Evolutionary conservation across 2,113 vertebrate species (phyloP), one percentile per base, ranked within the genome.

Genomic region (Anolis carolinensis): DNA sequence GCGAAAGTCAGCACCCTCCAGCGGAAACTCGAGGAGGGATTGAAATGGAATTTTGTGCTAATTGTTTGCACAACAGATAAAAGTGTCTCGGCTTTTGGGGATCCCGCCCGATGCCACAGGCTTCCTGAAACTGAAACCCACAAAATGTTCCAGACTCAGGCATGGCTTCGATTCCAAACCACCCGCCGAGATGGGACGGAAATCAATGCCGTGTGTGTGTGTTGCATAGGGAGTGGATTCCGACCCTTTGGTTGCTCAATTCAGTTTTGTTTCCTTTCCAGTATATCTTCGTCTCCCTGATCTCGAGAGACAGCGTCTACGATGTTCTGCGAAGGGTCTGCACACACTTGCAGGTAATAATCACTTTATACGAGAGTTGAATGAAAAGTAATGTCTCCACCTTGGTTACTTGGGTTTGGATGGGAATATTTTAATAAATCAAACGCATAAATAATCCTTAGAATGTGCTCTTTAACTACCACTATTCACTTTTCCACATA

Each of bases 331-430:
- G 97, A 85, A 96, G 97, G 93, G 98, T 99, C 94, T 99, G 98
- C 94, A 98, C 98, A 0, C 98, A 99, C 89, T 95, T 99, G 10
- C 98, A 99, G 98, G 98, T n/a, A n/a, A n/a, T n/a, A n/a, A n/a
- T n/a, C n/a, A n/a, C n/a, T n/a, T n/a, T n/a, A n/a, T n/a, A n/a
- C n/a, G n/a, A n/a, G n/a, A n/a, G n/a, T n/a, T n/a, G n/a, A n/a
- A n/a, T n/a, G n/a, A n/a, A n/a, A n/a, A n/a, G n/a, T n/a, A n/a
- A n/a, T n/a, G n/a, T n/a, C n/a, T n/a, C n/a, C n/a, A n/a, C n/a
- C n/a, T n/a, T n/a, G n/a, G n/a, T n/a, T n/a, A n/a, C n/a, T n/a
- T n/a, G n/a, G n/a, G n/a, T n/a, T n/a, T n/a, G n/a, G n/a, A n/a
- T n/a, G n/a, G n/a, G n/a, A n/a, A n/a, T n/a, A n/a, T n/a, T n/a